These are phyloP conservation scores for Oligia fasciuncula DNA, from an alignment of 2,888 invertebrate species.

Conservation along the genomic window DNA sequence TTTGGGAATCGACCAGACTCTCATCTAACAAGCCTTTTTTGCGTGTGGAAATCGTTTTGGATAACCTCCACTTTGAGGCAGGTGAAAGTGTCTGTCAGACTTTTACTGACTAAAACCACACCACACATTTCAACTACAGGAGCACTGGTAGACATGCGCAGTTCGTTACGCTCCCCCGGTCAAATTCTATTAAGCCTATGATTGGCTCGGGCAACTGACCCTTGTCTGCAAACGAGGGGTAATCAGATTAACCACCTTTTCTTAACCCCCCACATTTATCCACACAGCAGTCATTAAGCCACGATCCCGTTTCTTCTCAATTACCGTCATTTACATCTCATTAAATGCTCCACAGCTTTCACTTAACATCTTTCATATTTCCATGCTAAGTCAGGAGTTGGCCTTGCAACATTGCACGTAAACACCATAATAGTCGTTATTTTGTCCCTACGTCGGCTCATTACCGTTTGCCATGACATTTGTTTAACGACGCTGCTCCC, in stretches of 20 bases:
- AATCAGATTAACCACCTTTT: neutral
- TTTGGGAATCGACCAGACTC: neutral
- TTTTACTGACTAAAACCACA: neutral
- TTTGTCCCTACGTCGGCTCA: slow-evolving; percentile 53
- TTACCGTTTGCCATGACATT: slow-evolving; percentile 62
- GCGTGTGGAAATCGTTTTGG: no score
- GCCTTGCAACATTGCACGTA: slow-evolving; percentile 53
- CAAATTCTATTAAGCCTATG: neutral
- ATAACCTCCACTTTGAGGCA: no score
- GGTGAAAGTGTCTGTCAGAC: neutral
- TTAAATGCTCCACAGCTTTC: slow-evolving; percentile 23
- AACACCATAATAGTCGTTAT: slow-evolving; percentile 60
- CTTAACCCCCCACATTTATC: neutral
- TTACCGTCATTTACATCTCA: slow-evolving; percentile 32
- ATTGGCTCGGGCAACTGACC: neutral
- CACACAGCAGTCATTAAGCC: neutral
- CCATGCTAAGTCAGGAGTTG: slow-evolving; percentile 23
- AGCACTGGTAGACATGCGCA: neutral
- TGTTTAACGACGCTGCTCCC: slow-evolving; percentile 56
- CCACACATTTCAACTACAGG: neutral
- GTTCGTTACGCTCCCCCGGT: neutral
- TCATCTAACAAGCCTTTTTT: neutral
- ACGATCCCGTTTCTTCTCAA: slow-evolving; percentile 23
- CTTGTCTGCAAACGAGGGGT: neutral
- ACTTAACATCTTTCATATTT: slow-evolving; percentile 36